Base-by-base conservation (phyloP, 2,888 invertebrate species). In the Eristalis intricaria region DNA sequence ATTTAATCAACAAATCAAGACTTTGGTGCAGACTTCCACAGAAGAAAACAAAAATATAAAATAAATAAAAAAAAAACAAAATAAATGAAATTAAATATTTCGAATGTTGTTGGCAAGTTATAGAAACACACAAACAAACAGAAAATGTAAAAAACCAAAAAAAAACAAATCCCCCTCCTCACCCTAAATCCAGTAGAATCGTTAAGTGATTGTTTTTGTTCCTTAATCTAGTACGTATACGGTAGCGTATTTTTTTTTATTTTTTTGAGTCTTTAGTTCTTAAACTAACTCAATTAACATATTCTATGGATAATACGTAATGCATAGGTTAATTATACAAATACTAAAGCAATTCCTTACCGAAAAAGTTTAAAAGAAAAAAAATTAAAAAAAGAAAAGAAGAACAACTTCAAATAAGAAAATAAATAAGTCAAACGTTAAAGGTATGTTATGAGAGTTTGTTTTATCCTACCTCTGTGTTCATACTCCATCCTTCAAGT, bases 171-270 rank as follows among this genome's bases (percentile, higher is more conserved):
- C 43, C 63, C 65, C 78, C 70, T 29, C 15, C 35, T 50, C 61
- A 60, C 78, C 65, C 38, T 15, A n/a, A 5, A n/a, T 7, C 43
- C 50, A 19, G 50, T 50, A 50, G 50, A 50, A n/a, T 0, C 19
- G 40, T 71, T 65, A 65, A 64, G 79, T 74, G 79, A 84, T 79
- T 84, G 61, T 71, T 75, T 84, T 70, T 79, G 84, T 80, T 79
- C 84, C 79, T 84, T 79, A 69, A 75, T 50, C 38, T 84, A 73
- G 29, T 71, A 50, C 26, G 65, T 79, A 74, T 84, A 84, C 64
- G 65, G 63, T 75, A 58, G 35, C 35, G 56, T 29, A 50, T 65
- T 29, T 29, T 8, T 8, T 7, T 32, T 32, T 8, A 8, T 4
- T 10, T 32, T 8, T 32, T 5, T 5, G 29, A 5, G 4, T 65